phyloP scores from a whole-genome alignment of 2,797 vertebrate species.

The Graptemys geographica region DNA sequence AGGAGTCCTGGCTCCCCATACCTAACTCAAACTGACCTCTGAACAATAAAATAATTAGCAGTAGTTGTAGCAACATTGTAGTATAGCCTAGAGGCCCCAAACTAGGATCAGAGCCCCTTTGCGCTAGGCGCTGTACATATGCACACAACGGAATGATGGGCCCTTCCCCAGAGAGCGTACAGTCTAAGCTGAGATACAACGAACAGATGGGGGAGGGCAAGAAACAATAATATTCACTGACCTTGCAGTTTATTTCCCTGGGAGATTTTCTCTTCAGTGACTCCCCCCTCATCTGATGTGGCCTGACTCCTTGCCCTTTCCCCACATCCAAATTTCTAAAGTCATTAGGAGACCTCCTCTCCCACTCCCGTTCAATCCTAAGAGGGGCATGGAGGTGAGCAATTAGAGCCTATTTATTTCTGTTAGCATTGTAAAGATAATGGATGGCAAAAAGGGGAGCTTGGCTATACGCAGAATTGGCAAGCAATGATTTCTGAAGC shows the following conservation, averaged over 20 bases:
- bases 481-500: slow-evolving; percentile 69
- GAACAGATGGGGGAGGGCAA: too few relatives aligned
- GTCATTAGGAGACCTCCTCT: rapidly evolving
- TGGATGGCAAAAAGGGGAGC: slow-evolving; percentile 43
- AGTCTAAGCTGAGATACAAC: too few relatives aligned
- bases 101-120: too few relatives aligned
- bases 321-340: background rate
- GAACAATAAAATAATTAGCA: too few relatives aligned
- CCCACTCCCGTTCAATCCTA: background rate
- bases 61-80: too few relatives aligned
- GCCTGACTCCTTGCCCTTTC: rapidly evolving
- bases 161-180: too few relatives aligned
- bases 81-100: too few relatives aligned
- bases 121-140: too few relatives aligned
- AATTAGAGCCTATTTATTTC: background rate
- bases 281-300: background rate
- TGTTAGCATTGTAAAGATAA: slow-evolving; percentile 28
- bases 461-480: slow-evolving; percentile 65
- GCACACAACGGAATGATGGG: too few relatives aligned
- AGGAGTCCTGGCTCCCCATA: too few relatives aligned
- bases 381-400: background rate
- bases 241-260: background rate
- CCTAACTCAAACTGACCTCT: too few relatives aligned
- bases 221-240: background rate
- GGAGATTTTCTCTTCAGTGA: background rate